phyloP scores from a whole-genome alignment of 2,888 invertebrate species.

The Barypeithes pellucidus region DNA sequence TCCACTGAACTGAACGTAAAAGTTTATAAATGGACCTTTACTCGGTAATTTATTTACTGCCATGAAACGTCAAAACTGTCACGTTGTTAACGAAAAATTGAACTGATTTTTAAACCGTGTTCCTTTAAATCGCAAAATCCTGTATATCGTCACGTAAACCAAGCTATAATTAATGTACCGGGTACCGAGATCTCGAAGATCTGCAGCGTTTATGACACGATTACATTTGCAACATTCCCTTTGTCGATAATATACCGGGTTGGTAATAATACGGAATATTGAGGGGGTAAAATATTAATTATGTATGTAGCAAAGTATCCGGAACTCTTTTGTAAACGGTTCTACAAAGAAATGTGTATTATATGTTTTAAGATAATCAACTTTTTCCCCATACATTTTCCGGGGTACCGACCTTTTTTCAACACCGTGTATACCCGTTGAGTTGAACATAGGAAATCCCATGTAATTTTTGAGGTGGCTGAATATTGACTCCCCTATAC shows the following conservation, averaged over 20 bases:
- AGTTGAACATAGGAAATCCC: too few species aligned
- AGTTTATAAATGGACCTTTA: too few species aligned
- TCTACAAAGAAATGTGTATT: too few species aligned
- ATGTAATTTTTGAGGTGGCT: too few species aligned
- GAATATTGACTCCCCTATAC: too few species aligned
- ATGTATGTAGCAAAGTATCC: too few species aligned
- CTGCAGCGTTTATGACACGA: constrained; percentile 25
- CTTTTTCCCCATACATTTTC: too few species aligned
- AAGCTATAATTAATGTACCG: constrained; percentile 8
- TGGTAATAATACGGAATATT: background rate
- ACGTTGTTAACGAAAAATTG: constrained; percentile 19
- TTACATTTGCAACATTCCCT: constrained; percentile 40
- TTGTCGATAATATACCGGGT: constrained; percentile 17
- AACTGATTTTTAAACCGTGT: constrained; percentile 47
- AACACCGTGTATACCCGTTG: too few species aligned
- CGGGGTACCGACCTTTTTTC: too few species aligned
- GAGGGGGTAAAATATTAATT: constrained; percentile 17
- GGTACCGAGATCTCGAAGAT: constrained; percentile 25
- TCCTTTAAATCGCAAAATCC: constrained; percentile 35
- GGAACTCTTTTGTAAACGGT: too few species aligned
- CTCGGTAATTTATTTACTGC: background rate
- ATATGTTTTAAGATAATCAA: too few species aligned
- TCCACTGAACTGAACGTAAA: too few species aligned
- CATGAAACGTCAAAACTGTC: constrained; percentile 15
- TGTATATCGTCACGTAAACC: constrained; percentile 31